Percentiles rank a stretch among this genome's conserved stretches.
These are phyloP conservation scores for Mya arenaria DNA, from an alignment of 1,140 invertebrate genomes.

Conservation along the genomic window DNA sequence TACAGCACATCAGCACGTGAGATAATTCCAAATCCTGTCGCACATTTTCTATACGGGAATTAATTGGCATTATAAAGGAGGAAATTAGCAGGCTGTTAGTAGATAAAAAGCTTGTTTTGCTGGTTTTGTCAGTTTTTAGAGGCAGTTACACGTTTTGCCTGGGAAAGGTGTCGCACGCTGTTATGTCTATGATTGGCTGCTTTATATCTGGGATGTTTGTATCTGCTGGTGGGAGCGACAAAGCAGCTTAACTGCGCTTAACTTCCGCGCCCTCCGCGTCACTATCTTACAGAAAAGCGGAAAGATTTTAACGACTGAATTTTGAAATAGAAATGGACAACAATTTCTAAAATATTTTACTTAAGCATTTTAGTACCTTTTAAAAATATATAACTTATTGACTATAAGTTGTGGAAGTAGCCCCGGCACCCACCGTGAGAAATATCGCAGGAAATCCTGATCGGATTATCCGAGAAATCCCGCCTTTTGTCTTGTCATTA, in stretches of 20 bases:
- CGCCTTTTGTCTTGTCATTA: too few relatives aligned
- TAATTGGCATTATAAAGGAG: conserved; percentile 30
- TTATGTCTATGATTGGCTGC: neutral
- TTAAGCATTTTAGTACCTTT: too few relatives aligned
- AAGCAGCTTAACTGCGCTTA: conserved; percentile 21
- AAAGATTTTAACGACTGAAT: too few relatives aligned
- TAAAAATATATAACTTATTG: too few relatives aligned
- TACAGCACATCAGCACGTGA: conserved; percentile 6
- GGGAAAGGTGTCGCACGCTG: conserved; percentile 25
- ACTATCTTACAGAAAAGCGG: too few relatives aligned
- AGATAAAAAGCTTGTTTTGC: conserved; percentile 15
- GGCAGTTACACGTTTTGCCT: neutral
- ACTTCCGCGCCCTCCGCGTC: neutral
- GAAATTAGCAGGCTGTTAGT: conserved; percentile 25
- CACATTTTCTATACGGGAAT: conserved; percentile 6
- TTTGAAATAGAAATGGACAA: too few relatives aligned
- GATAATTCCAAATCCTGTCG: conserved; percentile 27
- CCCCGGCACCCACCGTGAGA: too few relatives aligned
- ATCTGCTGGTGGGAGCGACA: conserved; percentile 30
- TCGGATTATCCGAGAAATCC: too few relatives aligned
- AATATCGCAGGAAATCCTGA: too few relatives aligned
- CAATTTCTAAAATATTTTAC: too few relatives aligned
- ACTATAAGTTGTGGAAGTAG: too few relatives aligned
- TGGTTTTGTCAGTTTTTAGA: conserved; percentile 8
- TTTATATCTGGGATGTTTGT: neutral